Base-by-base conservation (phyloP, 2,797 vertebrate genomes). In the Threskiornis aethiopicus region DNA sequence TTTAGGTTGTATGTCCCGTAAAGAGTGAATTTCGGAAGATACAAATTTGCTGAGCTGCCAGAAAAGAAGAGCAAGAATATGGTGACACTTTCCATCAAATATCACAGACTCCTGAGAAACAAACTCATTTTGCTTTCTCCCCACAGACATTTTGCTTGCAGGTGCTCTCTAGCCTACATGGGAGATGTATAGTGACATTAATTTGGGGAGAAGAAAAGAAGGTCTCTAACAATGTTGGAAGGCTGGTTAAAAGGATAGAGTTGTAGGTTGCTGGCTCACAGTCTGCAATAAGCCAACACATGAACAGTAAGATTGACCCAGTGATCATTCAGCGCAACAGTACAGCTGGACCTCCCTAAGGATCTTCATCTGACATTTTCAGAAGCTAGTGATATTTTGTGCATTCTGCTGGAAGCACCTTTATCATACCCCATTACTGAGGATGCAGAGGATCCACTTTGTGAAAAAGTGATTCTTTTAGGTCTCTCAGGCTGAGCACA, bases 1-100 rank as follows among this genome's bases (percentile, higher is more conserved):
- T 98, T 98, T 58, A 98, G 88, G 44, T 98, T 20, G 3, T 98
- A 97, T 28, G 94, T 96, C 4, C 95, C 96, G 4, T 92, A 83
- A 75, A 98, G 87, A 14, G 90, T 93, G 73, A 98, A 96, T 86
- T 89, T 97, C 0, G 98, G 98, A 57, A 98, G 31, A 73, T 75
- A 96, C 31, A 98, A 16, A 10, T 98, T 90, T 51, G 85, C 92
- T 6, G 97, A 97, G 37, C 98, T 97, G 78, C 58, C 52, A 77
- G 49, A 65, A 94, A 87, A 87, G 15, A 89, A 91, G 52, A 25
- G 15, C 5, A 66, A 94, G 71, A 80, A 84, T 42, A 73, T 20
- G 10, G 33, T 95, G 69, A 94, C 70, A 46, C 31, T 81, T 71
- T 87, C 58, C 35, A 46, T 46, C 52, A 37, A 11, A 28, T 76